phyloP scores from a whole-genome alignment of 2,113 vertebrate genomes.

The Seriola quinqueradiata region DNA sequence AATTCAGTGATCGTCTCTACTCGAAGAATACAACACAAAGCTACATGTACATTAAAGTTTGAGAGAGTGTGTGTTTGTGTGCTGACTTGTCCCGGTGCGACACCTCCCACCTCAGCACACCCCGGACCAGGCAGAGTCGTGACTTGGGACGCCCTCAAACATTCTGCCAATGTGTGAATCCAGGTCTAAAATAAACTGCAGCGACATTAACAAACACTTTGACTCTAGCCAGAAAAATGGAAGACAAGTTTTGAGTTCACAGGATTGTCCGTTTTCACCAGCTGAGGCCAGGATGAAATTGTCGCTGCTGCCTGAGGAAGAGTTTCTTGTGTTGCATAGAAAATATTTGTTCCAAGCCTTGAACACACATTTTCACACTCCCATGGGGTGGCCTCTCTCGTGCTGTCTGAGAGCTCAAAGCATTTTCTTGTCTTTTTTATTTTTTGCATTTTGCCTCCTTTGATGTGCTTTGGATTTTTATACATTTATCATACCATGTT shows the following conservation, averaged over 20 bases:
- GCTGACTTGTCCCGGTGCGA: slow-evolving; percentile 56
- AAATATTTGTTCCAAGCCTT: not conserved
- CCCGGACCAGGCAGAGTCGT: slow-evolving; percentile 65
- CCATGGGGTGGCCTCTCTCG: not conserved
- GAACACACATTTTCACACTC: not conserved
- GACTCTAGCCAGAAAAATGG: not conserved
- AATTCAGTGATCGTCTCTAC: too few relatives aligned
- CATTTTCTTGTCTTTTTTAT: not conserved
- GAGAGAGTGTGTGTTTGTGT: not conserved
- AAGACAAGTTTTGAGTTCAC: not conserved
- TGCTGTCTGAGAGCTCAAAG: not conserved
- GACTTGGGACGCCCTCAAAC: slow-evolving; percentile 75
- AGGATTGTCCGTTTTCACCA: not conserved
- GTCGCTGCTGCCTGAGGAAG: not conserved
- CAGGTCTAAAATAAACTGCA: slow-evolving; percentile 60
- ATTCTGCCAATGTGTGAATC: slow-evolving; percentile 73
- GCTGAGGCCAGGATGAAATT: not conserved
- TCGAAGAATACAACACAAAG: not conserved
- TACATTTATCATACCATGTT: not conserved
- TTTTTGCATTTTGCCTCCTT: not conserved
- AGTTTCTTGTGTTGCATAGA: not conserved
- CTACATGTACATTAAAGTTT: slow-evolving; percentile 10
- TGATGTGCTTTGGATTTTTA: not conserved
- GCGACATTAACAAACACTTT: slow-evolving; percentile 30
- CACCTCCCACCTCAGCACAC: slow-evolving; percentile 72